A percentile compares a stretch with the other conserved stretches of the same genome.
Evolutionary conservation across 2,797 vertebrate species (phyloP).

Genomic region (Cyprinodon diabolis): DNA sequence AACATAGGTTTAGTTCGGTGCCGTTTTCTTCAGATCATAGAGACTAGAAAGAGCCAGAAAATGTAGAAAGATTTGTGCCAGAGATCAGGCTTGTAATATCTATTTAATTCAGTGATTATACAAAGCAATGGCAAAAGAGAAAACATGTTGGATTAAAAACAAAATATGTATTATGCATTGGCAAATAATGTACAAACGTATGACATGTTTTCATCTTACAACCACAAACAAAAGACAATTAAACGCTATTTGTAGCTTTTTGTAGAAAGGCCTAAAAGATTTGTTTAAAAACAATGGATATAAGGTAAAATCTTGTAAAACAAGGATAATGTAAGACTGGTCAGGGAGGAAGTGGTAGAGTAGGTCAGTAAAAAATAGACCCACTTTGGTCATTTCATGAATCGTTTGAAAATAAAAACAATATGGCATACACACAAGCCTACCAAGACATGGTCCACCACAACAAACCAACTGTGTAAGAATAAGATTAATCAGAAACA

Average conservation of each 20-base stretch:
- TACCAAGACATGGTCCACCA: not conserved
- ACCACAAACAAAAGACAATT: not conserved
- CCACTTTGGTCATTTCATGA: too few species aligned
- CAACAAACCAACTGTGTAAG: not conserved
- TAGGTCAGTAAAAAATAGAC: too few species aligned
- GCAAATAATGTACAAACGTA: too few species aligned
- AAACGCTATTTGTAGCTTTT: not conserved
- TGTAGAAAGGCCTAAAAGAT: not conserved
- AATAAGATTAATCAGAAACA: not conserved
- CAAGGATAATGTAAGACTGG: too few species aligned
- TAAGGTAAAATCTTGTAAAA: not conserved
- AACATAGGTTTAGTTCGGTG: not conserved
- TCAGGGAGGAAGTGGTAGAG: too few species aligned
- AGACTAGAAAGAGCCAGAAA: not conserved
- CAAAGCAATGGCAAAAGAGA: conserved; percentile 43
- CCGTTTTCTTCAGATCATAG: not conserved
- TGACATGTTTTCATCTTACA: not conserved
- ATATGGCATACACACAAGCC: not conserved
- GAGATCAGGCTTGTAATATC: not conserved
- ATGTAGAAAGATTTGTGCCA: not conserved
- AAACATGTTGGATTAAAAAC: too few species aligned
- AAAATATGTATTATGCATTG: too few species aligned
- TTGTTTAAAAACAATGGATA: not conserved
- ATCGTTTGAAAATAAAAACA: too few species aligned
- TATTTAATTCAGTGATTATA: conserved; percentile 10